Evolutionary conservation across 2,888 invertebrate genomes (phyloP), one percentile per base, ranked within the genome.

Genomic region (Vandiemenella viatica): DNA sequence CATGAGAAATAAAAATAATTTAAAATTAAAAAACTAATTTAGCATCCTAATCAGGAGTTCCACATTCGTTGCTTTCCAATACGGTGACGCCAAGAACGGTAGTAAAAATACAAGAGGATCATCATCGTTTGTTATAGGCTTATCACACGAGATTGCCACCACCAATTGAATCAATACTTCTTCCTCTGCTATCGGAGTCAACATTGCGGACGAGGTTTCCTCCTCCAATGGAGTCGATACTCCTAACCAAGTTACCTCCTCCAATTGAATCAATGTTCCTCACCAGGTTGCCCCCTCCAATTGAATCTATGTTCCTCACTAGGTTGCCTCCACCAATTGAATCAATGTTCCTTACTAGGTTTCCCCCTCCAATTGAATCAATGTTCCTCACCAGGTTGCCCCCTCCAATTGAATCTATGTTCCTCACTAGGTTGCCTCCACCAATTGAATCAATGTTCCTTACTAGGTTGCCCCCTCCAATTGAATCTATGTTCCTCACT

Each of bases 311-410:
- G n/a, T n/a, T n/a, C n/a, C 70, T 65, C 51, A 60, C 54, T 20
- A 64, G 57, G 60, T 74, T 72, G 13, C 68, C 68, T 45, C 63
- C 62, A 1, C 64, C 73, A 5, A 74, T 62, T 2, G 70, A 66
- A 56, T 74, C 72, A 43, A 73, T 58, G 55, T 66, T 67, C 37
- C 59, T 50, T 37, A 58, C 45, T 23, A 55, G 49, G 46, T 57
- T 55, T 15, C 53, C 57, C 17, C 50, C 56, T 13, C 52, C 54
- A n/a, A 52, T 47, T 8, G 21, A 37, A 10, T 50, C 51, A 3
- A 45, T 4, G 2, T 19, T 43, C 5, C 21, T 44, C 1, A 69
- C 62, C 5, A 70, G 61, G 58, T 71, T 68, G 1, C 67, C 67
- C 15, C 70, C 71, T 7, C 70, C 69, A 15, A 69, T 63, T 53